These are phyloP conservation scores for Protomyctophum bolini DNA, from an alignment of 2,113 vertebrate genomes.

Conservation along the genomic window DNA sequence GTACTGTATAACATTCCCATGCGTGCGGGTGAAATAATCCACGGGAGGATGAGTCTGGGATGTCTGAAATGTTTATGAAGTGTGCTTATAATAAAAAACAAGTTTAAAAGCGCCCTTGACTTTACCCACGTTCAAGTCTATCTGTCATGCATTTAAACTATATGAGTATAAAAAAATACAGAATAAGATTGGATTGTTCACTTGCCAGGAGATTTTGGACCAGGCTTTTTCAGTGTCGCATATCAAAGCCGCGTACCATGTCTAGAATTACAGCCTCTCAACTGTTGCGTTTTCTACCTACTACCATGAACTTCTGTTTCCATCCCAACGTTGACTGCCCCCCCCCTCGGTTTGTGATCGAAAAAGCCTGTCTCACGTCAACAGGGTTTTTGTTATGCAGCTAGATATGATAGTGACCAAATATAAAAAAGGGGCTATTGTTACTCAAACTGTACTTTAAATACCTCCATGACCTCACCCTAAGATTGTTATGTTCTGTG, in stretches of 20 bases:
- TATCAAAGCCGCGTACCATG: slow-evolving; percentile 74
- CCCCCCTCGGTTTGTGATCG: slow-evolving; percentile 13
- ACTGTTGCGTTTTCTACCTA: slow-evolving; percentile 39
- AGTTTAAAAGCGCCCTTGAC: slow-evolving; percentile 51
- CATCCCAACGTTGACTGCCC: slow-evolving; percentile 28
- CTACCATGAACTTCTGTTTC: slow-evolving; percentile 42
- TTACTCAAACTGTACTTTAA: slow-evolving; percentile 16
- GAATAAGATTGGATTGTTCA: slow-evolving; percentile 71
- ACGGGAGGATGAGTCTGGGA: slow-evolving; percentile 28
- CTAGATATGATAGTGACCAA: slow-evolving; percentile 30
- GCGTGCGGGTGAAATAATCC: slow-evolving; percentile 26
- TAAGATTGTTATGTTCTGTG: slow-evolving; percentile 38
- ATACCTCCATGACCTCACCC: slow-evolving; percentile 23
- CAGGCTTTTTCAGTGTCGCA: slow-evolving; percentile 67
- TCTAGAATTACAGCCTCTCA: slow-evolving; percentile 56
- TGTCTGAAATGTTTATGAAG: slow-evolving; percentile 47
- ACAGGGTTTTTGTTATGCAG: slow-evolving; percentile 25
- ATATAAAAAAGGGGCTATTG: slow-evolving; percentile 26
- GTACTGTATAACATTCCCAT: slow-evolving; percentile 29
- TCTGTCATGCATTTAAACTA: slow-evolving; percentile 77
- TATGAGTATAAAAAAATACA: slow-evolving; percentile 10
- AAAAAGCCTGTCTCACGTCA: slow-evolving; percentile 33
- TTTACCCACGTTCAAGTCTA: slow-evolving; percentile 44
- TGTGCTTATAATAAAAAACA: slow-evolving; percentile 51
- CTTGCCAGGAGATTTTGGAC: slow-evolving; percentile 72